A percentile compares a stretch with the other conserved stretches of the same genome.
phyloP scores from a whole-genome alignment of 2,113 vertebrate species.

The Epinephelus lanceolatus region DNA sequence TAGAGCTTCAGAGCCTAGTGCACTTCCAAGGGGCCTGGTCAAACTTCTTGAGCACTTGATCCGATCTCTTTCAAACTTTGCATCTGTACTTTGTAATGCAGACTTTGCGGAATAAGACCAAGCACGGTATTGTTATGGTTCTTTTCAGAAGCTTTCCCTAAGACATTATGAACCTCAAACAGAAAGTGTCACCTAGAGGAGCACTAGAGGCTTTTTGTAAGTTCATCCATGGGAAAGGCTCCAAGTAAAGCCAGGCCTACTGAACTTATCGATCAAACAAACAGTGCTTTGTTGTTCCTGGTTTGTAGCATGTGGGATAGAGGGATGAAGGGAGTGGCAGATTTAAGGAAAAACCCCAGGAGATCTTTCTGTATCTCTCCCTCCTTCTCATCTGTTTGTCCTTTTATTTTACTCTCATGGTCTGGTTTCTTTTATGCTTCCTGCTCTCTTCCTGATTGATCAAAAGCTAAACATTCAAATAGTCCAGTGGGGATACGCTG shows the following conservation, averaged over 20 bases:
- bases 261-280: conserved; percentile 69
- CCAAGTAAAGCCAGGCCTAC: conserved; percentile 43
- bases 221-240: conserved; percentile 31
- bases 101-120: background rate
- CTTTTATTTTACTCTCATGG: conserved; percentile 24
- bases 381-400: conserved; percentile 55
- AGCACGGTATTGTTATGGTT: too few species aligned
- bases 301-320: conserved; percentile 56
- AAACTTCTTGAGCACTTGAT: too few species aligned
- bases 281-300: conserved; percentile 60
- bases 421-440: conserved; percentile 55
- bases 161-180: background rate
- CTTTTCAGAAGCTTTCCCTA: background rate
- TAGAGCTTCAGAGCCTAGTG: too few species aligned
- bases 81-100: background rate
- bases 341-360: conserved; percentile 55
- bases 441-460: conserved; percentile 43
- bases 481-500: background rate
- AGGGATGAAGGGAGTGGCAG: conserved; percentile 64
- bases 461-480: conserved; percentile 32
- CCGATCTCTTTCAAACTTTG: background rate
- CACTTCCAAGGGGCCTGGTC: too few species aligned
- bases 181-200: background rate
- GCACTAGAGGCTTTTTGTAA: conserved; percentile 14
- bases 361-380: conserved; percentile 23